Base-by-base conservation (phyloP, 2,113 vertebrate species). In the Athene noctua region DNA sequence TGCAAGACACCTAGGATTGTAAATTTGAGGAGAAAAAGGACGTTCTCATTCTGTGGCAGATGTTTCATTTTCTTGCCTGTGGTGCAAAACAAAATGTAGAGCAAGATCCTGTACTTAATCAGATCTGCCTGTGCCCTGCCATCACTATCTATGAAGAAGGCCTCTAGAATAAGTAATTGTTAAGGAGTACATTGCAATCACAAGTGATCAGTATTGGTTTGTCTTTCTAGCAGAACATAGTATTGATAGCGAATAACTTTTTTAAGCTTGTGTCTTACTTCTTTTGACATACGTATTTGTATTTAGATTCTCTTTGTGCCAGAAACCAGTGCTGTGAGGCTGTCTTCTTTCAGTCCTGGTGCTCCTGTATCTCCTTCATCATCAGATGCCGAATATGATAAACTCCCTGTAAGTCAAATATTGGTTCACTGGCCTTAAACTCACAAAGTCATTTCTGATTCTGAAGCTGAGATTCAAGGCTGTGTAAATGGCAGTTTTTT, bases 291-390 rank as follows among this genome's bases (percentile, higher is more conserved):
- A 5, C 9, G 6, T 86, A 20, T 80, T 95, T 92, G 34, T 77
- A 59, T 87, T 73, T 97, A 99, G 99, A 98, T 98, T 92, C 98
- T 99, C 49, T 99, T 99, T 96, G 99, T 99, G 78, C 99, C 99
- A 70, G 99, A 99, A 95, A 83, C 98, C 52, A 95, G 92, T 4
- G 89, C 95, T 84, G 87, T 92, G 10, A 98, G 98, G 36, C 68
- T 97, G 2, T 95, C 96, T 2, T 97, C 97, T 49, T 95, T 96
- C 75, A 98, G 96, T 74, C 86, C 96, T 32, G 98, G 98, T 87
- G 96, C 97, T 85, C 96, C 97, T 5, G 73, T 97, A 78, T 97
- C 98, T 96, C 98, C 98, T 20, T 98, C 98, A 4, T 97, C 98
- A 15, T 98, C 98, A 30, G 98, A 98, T 97, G 98, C 98, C 4